Percentiles rank a stretch among this genome's conserved stretches.
These are phyloP conservation scores for Chlamydotis undulata DNA, from an alignment of 2,113 vertebrate species.

Conservation along the genomic window DNA sequence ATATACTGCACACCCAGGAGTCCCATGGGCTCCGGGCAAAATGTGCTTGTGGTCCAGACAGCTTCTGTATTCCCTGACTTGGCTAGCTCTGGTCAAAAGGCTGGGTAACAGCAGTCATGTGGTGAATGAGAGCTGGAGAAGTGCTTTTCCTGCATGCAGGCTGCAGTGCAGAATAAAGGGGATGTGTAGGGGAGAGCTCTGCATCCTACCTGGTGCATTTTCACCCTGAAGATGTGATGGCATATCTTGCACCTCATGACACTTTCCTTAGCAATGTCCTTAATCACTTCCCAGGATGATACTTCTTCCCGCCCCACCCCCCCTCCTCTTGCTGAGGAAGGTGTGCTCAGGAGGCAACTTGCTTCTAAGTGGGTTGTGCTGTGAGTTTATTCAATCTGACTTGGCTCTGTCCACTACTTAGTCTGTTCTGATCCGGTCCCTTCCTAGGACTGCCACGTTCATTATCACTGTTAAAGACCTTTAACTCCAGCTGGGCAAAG, in stretches of 20 bases:
- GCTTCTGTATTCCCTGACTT: not conserved
- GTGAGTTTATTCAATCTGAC: not conserved
- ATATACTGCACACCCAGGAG: not conserved
- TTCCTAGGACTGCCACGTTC: not conserved
- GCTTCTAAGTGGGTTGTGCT: not conserved
- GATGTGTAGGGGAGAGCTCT: not conserved
- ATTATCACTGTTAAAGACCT: not conserved
- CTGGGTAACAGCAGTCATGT: not conserved
- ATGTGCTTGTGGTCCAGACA: no score
- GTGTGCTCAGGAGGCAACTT: not conserved
- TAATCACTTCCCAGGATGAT: not conserved
- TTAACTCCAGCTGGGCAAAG: not conserved
- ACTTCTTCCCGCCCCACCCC: no score
- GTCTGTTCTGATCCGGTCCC: not conserved
- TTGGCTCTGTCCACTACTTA: not conserved
- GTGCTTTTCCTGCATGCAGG: not conserved
- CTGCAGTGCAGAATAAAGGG: not conserved
- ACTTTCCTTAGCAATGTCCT: not conserved
- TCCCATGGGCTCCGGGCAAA: not conserved
- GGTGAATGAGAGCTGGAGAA: not conserved
- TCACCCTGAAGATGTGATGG: not conserved
- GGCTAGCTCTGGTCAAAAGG: not conserved
- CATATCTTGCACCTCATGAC: not conserved
- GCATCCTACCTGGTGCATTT: not conserved
- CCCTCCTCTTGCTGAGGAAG: not conserved